Percentiles rank a stretch among this genome's conserved stretches.
These are phyloP conservation scores for Candoia aspera DNA, from an alignment of 2,113 vertebrate genomes.

Conservation along the genomic window DNA sequence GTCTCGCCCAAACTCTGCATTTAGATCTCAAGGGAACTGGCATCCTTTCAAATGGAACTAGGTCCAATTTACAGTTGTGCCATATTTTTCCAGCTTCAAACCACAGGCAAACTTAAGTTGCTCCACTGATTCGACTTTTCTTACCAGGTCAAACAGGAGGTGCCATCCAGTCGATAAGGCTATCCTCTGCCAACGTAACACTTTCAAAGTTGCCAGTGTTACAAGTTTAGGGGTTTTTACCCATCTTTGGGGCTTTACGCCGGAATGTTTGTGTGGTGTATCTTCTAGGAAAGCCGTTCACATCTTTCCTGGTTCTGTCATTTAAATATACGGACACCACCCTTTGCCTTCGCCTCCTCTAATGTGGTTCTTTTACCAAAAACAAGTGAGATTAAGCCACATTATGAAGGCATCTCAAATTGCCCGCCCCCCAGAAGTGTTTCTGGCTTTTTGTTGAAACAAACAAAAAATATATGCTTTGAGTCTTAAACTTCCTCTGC, in stretches of 20 bases:
- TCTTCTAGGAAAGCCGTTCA: not conserved
- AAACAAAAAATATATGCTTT: rapidly evolving
- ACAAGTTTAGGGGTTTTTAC: too few species aligned
- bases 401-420: not conserved
- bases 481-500: not conserved
- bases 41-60: not conserved
- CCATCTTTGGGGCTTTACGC: not conserved
- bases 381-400: not conserved
- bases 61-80: not conserved
- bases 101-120: not conserved
- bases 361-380: not conserved
- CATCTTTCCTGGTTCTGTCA: not conserved
- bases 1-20: not conserved
- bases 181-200: not conserved
- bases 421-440: not conserved
- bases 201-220: not conserved
- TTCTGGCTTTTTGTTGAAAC: not conserved
- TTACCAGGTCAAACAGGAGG: not conserved
- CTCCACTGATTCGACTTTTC: not conserved
- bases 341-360: not conserved
- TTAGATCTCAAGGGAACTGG: not conserved
- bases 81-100: not conserved
- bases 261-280: not conserved
- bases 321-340: not conserved
- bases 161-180: not conserved